A percentile compares a stretch with the other conserved stretches of the same genome.
These are phyloP conservation scores for Phenganax stokvisi DNA, from an alignment of 92 coral and sea anemone species.

Conservation along the genomic window DNA sequence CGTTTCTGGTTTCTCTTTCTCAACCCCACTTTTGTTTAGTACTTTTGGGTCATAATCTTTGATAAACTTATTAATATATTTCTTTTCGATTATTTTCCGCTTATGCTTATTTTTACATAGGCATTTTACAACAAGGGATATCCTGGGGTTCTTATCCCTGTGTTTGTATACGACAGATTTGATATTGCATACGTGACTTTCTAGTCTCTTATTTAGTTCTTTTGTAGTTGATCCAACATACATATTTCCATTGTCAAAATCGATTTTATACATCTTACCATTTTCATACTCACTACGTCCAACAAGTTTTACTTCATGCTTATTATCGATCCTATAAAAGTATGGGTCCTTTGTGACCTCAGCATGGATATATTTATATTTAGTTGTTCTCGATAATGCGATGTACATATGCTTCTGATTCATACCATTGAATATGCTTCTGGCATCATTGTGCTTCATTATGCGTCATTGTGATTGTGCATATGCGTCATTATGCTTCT, in stretches of 20 bases:
- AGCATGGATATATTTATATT: too few species aligned
- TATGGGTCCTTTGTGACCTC: too few species aligned
- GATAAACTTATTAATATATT: background rate
- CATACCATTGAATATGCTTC: too few species aligned
- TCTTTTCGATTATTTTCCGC: background rate
- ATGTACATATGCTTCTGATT: background rate
- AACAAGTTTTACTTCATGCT: too few species aligned
- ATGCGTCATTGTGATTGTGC: too few species aligned
- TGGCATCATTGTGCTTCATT: too few species aligned
- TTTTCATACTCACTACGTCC: too few species aligned
- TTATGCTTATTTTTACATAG: background rate
- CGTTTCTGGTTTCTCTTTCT: background rate
- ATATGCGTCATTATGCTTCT: background rate
- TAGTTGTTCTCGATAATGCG: too few species aligned
- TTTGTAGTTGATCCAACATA: conserved; percentile 34
- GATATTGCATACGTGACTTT: background rate
- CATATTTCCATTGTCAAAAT: background rate
- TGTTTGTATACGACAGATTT: background rate
- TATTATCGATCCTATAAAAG: too few species aligned
- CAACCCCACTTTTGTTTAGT: background rate
- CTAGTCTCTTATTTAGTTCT: conserved; percentile 14
- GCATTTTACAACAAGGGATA: background rate
- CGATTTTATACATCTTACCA: too few species aligned
- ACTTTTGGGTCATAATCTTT: background rate
- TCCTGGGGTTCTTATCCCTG: too few species aligned